phyloP scores from a whole-genome alignment of 2,113 vertebrate species.

The Eretmochelys imbricata region DNA sequence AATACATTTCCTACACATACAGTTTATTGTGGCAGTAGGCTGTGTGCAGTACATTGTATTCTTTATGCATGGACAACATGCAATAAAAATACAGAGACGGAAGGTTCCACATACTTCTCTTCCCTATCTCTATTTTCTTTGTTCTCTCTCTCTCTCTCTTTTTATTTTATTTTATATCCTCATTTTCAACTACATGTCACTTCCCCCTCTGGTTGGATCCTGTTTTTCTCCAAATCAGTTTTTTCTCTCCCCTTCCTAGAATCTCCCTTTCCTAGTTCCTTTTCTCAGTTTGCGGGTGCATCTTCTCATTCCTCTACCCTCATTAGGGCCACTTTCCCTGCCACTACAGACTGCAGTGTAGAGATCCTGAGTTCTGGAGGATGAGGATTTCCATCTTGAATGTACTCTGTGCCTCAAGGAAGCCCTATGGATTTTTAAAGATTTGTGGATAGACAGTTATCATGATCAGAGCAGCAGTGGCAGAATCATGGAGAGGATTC shows the following conservation, averaged over 20 bases:
- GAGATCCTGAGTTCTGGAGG: not conserved
- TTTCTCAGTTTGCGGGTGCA: not conserved
- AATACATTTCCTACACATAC: not conserved
- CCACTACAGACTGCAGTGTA: fast-evolving
- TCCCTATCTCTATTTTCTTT: not conserved
- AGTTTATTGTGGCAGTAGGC: not conserved
- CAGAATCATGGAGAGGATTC: not conserved
- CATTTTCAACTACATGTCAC: not conserved
- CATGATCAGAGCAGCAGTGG: not conserved
- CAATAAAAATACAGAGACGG: not conserved
- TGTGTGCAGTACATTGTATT: too few relatives aligned
- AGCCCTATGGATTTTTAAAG: not conserved
- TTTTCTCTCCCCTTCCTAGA: not conserved
- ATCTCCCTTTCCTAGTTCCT: not conserved
- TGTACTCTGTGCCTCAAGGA: not conserved
- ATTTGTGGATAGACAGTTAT: not conserved
- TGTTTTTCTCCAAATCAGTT: not conserved
- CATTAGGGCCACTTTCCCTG: not conserved
- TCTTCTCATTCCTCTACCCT: not conserved
- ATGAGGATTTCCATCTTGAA: not conserved
- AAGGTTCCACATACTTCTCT: not conserved
- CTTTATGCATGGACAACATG: not conserved
- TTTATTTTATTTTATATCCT: not conserved
- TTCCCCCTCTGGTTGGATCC: not conserved
- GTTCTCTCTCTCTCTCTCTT: too few relatives aligned